These are phyloP conservation scores for Cossypha caffra DNA, from an alignment of 2,797 vertebrate genomes.

Conservation along the genomic window DNA sequence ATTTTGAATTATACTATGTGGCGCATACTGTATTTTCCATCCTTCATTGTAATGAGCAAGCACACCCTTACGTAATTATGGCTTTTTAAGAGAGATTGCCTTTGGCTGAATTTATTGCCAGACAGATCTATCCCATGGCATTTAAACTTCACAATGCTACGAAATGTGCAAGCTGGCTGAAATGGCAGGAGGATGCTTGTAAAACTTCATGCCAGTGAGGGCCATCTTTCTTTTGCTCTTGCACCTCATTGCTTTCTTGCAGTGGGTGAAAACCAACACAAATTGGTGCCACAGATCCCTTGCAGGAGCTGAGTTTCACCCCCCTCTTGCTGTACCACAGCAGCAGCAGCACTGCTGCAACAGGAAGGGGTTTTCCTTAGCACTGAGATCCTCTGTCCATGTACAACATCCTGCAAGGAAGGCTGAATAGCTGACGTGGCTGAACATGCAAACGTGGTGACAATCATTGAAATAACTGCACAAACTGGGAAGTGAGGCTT, in stretches of 20 bases:
- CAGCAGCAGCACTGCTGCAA: not conserved
- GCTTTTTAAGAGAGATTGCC: conserved; percentile 65
- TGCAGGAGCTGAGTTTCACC: not conserved
- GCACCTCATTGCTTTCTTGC: not conserved
- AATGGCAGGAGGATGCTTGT: not conserved
- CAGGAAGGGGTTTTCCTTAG: not conserved
- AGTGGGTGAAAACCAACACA: conserved; percentile 17
- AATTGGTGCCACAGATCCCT: conserved; percentile 22
- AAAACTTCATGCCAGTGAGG: conserved; percentile 17
- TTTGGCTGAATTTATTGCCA: conserved; percentile 57
- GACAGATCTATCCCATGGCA: conserved; percentile 14
- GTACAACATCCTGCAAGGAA: not conserved
- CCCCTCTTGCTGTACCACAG: not conserved
- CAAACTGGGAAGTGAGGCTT: not conserved
- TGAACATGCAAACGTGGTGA: not conserved
- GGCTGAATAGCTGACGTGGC: not conserved
- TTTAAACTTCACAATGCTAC: conserved; percentile 3
- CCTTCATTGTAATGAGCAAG: conserved; percentile 60
- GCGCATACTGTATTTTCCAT: conserved; percentile 49
- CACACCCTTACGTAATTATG: conserved; percentile 50
- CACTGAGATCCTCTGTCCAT: not conserved
- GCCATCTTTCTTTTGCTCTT: not conserved
- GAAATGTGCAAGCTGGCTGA: conserved; percentile 36
- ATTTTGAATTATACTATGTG: conserved; percentile 57
- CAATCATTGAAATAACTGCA: not conserved